These are phyloP conservation scores for Remorina albescens DNA, from an alignment of 2,797 vertebrate genomes.

Conservation along the genomic window DNA sequence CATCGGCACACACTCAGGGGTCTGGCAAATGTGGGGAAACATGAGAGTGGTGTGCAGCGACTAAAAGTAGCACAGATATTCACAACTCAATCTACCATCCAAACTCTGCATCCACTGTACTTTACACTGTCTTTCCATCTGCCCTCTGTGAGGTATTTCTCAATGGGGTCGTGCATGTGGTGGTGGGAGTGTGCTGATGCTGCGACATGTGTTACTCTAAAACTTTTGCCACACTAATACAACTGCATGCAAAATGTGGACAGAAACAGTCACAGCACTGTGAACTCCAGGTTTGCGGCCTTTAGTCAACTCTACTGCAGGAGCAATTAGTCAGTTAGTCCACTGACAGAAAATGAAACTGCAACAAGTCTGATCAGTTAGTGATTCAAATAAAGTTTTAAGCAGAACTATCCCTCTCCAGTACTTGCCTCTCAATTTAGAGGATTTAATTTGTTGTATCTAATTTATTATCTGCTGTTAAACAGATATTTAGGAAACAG, in stretches of 20 bases:
- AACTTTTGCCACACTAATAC: constrained; percentile 9
- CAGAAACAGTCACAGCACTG: constrained; percentile 6
- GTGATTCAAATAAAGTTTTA: neutral
- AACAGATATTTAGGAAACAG: neutral
- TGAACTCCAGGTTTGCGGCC: neutral
- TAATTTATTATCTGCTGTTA: too few species aligned
- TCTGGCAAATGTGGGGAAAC: constrained; percentile 80
- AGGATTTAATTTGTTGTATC: neutral
- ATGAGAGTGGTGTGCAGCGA: constrained; percentile 76
- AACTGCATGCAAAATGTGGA: neutral
- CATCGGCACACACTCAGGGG: constrained; percentile 70
- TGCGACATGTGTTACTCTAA: constrained; percentile 29
- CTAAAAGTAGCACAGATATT: constrained; percentile 86
- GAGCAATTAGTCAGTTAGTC: neutral
- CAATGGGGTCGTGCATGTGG: constrained; percentile 48
- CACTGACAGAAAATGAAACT: neutral
- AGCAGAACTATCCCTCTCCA: neutral
- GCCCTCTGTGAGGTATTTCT: constrained; percentile 55
- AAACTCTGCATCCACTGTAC: constrained; percentile 63
- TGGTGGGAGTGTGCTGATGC: constrained; percentile 30
- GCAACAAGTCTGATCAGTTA: neutral
- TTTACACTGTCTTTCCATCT: constrained; percentile 59
- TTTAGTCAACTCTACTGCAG: neutral
- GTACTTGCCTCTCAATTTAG: neutral
- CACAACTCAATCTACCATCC: constrained; percentile 79